Conservation (phyloP, 1,140 invertebrate genomes). For the Elymnias hypermnestra region DNA sequence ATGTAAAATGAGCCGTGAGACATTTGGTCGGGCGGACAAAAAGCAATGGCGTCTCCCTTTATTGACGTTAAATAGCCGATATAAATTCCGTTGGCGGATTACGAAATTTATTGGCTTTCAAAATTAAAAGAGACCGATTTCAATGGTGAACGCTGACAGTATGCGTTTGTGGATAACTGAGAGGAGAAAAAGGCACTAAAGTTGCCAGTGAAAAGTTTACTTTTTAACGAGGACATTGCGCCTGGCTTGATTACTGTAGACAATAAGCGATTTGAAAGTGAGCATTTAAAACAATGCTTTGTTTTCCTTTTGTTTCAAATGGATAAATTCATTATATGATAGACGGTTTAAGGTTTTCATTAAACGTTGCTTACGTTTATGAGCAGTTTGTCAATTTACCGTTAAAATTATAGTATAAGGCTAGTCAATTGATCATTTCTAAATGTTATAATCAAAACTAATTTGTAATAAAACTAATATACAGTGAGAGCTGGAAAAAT, state of each 20-base stretch:
- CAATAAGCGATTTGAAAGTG: too few species aligned
- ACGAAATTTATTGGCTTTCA: slow-evolving; percentile 70
- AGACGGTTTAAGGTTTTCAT: too few species aligned
- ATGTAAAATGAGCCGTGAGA: slow-evolving; percentile 57
- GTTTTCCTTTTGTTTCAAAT: too few species aligned
- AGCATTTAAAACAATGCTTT: too few species aligned
- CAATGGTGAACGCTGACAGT: slow-evolving; percentile 63
- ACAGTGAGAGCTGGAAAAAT: too few species aligned
- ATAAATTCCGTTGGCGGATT: slow-evolving; percentile 71
- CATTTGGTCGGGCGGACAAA: slow-evolving; percentile 45
- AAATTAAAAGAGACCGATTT: slow-evolving; percentile 73
- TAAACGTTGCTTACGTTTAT: too few species aligned
- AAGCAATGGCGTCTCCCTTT: slow-evolving; percentile 47
- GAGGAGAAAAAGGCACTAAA: slow-evolving; percentile 44
- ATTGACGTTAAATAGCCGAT: slow-evolving; percentile 71
- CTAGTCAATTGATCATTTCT: too few species aligned
- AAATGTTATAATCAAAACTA: too few species aligned
- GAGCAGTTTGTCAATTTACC: too few species aligned
- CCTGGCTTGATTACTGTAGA: background rate
- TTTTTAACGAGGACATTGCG: slow-evolving; percentile 28
- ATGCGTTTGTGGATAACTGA: slow-evolving; percentile 52
- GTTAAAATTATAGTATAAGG: too few species aligned
- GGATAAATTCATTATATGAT: too few species aligned
- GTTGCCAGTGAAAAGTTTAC: slow-evolving; percentile 42
- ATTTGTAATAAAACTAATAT: too few species aligned